phyloP scores from a whole-genome alignment of 2,113 vertebrate species.

The Anguilla rostrata region DNA sequence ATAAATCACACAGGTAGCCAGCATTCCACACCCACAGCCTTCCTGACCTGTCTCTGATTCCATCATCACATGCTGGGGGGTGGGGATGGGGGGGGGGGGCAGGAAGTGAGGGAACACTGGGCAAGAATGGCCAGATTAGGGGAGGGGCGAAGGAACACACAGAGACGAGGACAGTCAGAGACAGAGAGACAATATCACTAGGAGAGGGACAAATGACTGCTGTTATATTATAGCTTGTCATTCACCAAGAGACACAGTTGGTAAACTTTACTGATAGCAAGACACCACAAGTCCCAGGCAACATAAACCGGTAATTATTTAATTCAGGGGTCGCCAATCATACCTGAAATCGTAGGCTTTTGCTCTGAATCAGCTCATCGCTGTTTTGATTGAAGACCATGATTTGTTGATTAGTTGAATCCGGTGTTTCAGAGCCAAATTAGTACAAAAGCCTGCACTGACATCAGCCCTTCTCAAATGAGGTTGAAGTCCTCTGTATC shows the following conservation, averaged over 20 bases:
- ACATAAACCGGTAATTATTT: too few relatives aligned
- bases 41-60: constrained; percentile 50
- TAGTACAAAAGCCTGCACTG: too few relatives aligned
- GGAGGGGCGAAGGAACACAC: neutral
- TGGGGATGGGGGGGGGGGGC: constrained; percentile 25
- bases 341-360: too few relatives aligned
- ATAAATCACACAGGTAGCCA: constrained; percentile 62
- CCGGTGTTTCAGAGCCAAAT: too few relatives aligned
- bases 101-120: neutral
- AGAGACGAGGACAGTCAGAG: neutral
- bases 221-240: neutral
- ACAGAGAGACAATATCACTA: neutral
- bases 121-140: neutral
- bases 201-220: neutral
- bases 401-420: too few relatives aligned
- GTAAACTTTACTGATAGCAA: neutral
- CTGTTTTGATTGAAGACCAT: too few relatives aligned
- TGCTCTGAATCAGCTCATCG: too few relatives aligned
- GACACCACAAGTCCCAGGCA: neutral
- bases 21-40: constrained; percentile 11
- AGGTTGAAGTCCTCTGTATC: too few relatives aligned
- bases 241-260: neutral
- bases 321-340: too few relatives aligned
- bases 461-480: too few relatives aligned
- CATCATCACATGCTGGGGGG: constrained; percentile 20